A percentile compares a stretch with the other conserved stretches of the same genome.
phyloP scores from a whole-genome alignment of 2,113 vertebrate genomes.

The Antigone vipio region DNA sequence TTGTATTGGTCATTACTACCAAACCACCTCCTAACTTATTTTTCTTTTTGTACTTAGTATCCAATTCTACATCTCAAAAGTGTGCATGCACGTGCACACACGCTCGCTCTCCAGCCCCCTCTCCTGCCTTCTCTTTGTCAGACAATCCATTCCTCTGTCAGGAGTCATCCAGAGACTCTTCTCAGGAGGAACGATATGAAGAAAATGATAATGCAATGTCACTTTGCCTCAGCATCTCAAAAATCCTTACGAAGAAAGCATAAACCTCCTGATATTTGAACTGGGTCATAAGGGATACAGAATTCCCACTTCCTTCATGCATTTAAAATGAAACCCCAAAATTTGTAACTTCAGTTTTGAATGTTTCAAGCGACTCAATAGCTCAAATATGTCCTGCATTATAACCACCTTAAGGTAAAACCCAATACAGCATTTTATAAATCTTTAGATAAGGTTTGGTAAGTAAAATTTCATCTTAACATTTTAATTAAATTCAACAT shows the following conservation, averaged over 20 bases:
- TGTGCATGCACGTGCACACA: accelerated
- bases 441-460: background rate
- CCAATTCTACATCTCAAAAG: background rate
- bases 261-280: background rate
- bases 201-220: background rate
- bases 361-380: background rate
- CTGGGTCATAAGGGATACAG: background rate
- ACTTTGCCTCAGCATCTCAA: background rate
- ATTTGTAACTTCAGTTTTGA: background rate
- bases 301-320: background rate
- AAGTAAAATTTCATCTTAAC: background rate
- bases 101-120: background rate
- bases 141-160: background rate
- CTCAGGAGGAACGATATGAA: background rate
- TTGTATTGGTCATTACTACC: background rate
- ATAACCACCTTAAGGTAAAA: background rate
- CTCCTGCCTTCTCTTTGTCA: background rate
- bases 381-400: background rate
- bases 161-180: background rate
- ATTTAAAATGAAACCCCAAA: background rate
- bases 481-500: background rate
- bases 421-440: background rate
- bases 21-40: background rate
- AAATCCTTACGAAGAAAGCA: background rate
- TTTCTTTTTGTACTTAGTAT: background rate